A percentile compares a stretch with the other conserved stretches of the same genome.
Evolutionary conservation across 2,113 vertebrate species (phyloP).

Genomic region (Rhipidura dahli): DNA sequence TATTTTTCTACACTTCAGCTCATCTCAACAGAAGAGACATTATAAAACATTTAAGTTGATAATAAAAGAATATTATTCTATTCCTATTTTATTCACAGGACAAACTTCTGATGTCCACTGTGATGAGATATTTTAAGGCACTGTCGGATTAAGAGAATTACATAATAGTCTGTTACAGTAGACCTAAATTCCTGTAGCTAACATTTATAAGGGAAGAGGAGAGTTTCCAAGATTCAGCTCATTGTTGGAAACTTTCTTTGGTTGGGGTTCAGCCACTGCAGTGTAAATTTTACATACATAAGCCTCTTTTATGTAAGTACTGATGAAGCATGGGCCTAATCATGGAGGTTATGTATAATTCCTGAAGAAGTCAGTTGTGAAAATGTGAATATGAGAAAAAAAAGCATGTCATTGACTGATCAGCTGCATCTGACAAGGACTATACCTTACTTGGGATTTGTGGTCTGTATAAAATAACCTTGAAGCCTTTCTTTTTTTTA

Average conservation of each 20-base stretch:
- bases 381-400: neutral
- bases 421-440: neutral
- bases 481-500: neutral
- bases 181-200: neutral
- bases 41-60: neutral
- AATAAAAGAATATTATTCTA: neutral
- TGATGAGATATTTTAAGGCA: conserved; percentile 2
- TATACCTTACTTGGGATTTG: neutral
- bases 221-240: neutral
- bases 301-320: neutral
- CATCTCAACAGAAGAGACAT: neutral
- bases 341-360: neutral
- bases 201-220: neutral
- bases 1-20: neutral
- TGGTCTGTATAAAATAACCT: neutral
- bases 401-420: neutral
- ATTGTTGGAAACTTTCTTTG: neutral
- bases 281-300: neutral
- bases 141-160: neutral
- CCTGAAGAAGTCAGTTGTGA: neutral
- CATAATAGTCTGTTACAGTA: neutral
- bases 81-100: neutral
- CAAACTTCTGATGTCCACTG: neutral
- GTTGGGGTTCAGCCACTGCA: neutral
- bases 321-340: neutral